Evolutionary conservation across 2,888 invertebrate species (phyloP).

Genomic region (Smittia aterrima): DNA sequence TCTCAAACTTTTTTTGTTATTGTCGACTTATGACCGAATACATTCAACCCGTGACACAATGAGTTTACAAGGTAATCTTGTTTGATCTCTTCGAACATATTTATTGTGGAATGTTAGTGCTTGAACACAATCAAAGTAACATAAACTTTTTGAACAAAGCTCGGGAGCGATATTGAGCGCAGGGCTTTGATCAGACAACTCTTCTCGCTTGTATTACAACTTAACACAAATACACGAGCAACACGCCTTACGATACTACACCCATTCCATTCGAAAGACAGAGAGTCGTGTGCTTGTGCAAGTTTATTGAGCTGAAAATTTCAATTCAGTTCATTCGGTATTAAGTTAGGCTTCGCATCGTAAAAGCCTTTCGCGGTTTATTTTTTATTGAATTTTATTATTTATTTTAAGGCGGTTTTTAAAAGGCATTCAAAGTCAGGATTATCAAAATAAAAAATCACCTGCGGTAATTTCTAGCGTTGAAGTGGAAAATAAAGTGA

Average conservation of each 20-base stretch:
- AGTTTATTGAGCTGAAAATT: not conserved
- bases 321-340: not conserved
- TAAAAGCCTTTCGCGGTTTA: not conserved
- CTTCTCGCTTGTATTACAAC: not conserved
- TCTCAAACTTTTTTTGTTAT: not conserved
- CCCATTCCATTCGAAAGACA: not conserved
- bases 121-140: not conserved
- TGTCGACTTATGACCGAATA: conserved; percentile 13
- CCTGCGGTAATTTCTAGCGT: too few species aligned
- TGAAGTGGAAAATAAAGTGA: not conserved
- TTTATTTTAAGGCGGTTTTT: not conserved
- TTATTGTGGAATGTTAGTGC: not conserved
- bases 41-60: not conserved
- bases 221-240: conserved; percentile 16
- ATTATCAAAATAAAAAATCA: too few species aligned
- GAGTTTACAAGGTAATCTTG: conserved; percentile 37
- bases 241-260: not conserved
- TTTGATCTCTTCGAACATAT: conserved; percentile 1
- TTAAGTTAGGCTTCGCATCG: not conserved
- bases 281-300: not conserved
- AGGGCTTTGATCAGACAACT: not conserved
- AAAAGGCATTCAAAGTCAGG: too few species aligned
- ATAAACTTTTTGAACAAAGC: not conserved
- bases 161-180: not conserved
- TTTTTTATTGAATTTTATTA: not conserved